phyloP scores from a whole-genome alignment of 2,888 invertebrate genomes.

The Dendrolimus pini region DNA sequence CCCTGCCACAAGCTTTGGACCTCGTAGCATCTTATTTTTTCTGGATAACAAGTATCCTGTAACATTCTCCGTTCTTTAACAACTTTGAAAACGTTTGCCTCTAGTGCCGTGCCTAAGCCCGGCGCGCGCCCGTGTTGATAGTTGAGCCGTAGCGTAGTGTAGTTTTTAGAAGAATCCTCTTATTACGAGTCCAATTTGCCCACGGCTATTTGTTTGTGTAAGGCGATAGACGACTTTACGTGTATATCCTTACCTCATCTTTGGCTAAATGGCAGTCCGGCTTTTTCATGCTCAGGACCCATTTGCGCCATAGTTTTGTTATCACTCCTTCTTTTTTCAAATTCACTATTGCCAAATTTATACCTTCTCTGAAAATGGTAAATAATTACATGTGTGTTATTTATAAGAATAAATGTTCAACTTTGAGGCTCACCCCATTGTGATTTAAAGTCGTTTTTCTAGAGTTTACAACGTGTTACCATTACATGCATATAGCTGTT shows the following conservation, averaged over 20 bases:
- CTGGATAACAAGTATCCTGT: no score
- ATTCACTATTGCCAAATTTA: slow-evolving; percentile 94
- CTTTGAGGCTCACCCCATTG: not conserved
- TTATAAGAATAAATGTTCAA: not conserved
- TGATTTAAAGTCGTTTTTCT: not conserved
- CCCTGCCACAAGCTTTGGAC: no score
- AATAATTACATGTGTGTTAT: no score
- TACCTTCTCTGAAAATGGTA: slow-evolving; percentile 84
- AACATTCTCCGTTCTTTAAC: no score
- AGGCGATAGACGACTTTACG: not conserved
- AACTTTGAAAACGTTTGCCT: no score
- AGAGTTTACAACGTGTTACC: not conserved
- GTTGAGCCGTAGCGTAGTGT: no score
- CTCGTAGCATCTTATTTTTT: no score
- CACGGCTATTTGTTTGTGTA: no score
- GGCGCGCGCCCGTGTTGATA: no score
- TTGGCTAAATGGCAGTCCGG: slow-evolving; percentile 37
- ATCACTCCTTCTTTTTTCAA: slow-evolving; percentile 95
- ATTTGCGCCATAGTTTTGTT: slow-evolving; percentile 93
- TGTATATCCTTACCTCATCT: slow-evolving; percentile 30
- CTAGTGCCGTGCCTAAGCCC: no score
- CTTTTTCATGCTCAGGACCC: slow-evolving; percentile 76
- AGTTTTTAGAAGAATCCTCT: no score
- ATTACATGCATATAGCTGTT: not conserved
- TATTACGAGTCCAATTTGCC: no score